phyloP scores from a whole-genome alignment of 2,113 vertebrate species.

The Odocoileus hemionus region DNA sequence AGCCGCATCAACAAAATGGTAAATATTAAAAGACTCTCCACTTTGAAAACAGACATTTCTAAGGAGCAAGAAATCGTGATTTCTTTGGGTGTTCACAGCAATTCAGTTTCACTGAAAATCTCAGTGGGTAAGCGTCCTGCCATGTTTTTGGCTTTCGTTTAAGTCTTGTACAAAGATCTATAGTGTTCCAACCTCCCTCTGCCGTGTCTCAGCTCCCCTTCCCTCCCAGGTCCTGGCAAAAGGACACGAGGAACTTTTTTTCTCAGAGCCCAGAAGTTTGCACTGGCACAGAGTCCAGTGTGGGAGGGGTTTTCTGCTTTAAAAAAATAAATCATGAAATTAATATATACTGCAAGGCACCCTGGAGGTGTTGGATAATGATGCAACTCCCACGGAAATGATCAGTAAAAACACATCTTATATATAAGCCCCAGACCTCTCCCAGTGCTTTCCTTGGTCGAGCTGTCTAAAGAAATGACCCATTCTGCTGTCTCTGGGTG shows the following conservation, averaged over 20 bases:
- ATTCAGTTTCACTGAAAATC: background rate
- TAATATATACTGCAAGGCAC: background rate
- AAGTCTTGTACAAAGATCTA: background rate
- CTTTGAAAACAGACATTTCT: constrained; percentile 36
- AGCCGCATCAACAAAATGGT: constrained; percentile 51
- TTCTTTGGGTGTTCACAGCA: constrained; percentile 44
- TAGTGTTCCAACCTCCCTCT: background rate
- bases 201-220: background rate
- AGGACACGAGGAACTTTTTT: constrained; percentile 14
- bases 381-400: constrained; percentile 65
- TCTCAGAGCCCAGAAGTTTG: constrained; percentile 33
- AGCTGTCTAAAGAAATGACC: constrained; percentile 64
- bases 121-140: background rate
- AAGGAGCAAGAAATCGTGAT: constrained; percentile 14
- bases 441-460: background rate
- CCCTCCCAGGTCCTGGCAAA: constrained; percentile 31
- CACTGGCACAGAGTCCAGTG: constrained; percentile 28
- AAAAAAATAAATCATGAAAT: constrained; percentile 62
- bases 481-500: constrained; percentile 47
- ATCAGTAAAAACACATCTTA: constrained; percentile 43
- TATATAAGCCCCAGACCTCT: background rate
- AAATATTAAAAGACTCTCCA: background rate
- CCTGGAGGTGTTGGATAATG: constrained; percentile 60
- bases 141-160: constrained; percentile 18
- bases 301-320: constrained; percentile 8